Conservation (phyloP, 2,113 vertebrate genomes). For the Dendrocopos noguchii region DNA sequence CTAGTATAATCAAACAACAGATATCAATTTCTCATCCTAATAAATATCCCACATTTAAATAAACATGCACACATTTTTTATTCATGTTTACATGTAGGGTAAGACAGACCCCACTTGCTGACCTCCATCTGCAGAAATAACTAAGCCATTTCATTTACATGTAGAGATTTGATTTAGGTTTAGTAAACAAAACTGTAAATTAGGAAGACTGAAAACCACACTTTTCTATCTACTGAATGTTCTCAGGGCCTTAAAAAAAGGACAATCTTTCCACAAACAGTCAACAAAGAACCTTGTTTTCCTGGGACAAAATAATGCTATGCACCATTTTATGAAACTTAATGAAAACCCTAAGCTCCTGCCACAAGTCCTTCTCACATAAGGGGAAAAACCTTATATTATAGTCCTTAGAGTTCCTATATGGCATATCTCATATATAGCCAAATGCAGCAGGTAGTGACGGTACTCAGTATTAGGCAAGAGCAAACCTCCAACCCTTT, state of each 20-base stretch:
- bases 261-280: slow-evolving; percentile 14
- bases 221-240: background rate
- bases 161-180: slow-evolving; percentile 48
- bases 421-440: background rate
- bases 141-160: slow-evolving; percentile 23
- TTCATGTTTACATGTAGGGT: slow-evolving; percentile 8
- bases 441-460: background rate
- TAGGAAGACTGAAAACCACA: slow-evolving; percentile 5
- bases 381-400: background rate
- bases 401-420: background rate
- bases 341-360: background rate
- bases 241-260: background rate
- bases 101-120: background rate
- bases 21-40: background rate
- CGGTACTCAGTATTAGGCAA: background rate
- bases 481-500: background rate
- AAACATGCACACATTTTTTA: background rate
- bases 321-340: background rate
- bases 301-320: background rate
- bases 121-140: slow-evolving; percentile 22
- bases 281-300: slow-evolving; percentile 17
- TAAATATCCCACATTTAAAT: background rate
- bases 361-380: background rate
- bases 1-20: background rate
- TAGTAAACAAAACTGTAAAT: slow-evolving; percentile 50